Conservation (phyloP, 2,113 vertebrate genomes). For the Aleadryas rufinucha region DNA sequence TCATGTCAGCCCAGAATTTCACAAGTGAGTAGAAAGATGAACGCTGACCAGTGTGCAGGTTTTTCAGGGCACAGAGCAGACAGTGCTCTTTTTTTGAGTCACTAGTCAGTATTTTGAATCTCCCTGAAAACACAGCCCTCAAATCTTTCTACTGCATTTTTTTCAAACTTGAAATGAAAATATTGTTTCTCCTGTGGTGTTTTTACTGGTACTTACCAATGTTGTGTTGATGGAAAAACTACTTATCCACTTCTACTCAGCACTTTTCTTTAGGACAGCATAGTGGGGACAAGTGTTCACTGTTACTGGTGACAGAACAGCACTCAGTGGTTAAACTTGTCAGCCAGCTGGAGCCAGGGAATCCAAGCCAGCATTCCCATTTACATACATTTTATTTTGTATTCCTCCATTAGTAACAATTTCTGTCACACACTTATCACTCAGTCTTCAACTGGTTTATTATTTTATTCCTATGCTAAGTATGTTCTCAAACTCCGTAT, state of each 20-base stretch:
- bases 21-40: not conserved
- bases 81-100: not conserved
- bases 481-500: not conserved
- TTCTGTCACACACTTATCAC: not conserved
- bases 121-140: not conserved
- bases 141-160: not conserved
- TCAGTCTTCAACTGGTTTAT: not conserved
- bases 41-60: not conserved
- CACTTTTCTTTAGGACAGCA: not conserved
- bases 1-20: not conserved
- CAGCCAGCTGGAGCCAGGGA: not conserved
- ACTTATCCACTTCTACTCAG: not conserved
- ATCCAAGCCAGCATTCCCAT: not conserved
- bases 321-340: not conserved
- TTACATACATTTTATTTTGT: not conserved
- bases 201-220: not conserved
- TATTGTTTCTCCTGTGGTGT: not conserved
- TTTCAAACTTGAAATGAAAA: not conserved
- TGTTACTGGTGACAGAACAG: not conserved
- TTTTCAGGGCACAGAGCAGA: not conserved
- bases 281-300: not conserved
- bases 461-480: not conserved
- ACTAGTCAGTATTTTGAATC: not conserved
- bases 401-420: not conserved
- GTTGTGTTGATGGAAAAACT: not conserved